Conservation (phyloP, 1,140 invertebrate species). For the Palaemon carinicauda region DNA sequence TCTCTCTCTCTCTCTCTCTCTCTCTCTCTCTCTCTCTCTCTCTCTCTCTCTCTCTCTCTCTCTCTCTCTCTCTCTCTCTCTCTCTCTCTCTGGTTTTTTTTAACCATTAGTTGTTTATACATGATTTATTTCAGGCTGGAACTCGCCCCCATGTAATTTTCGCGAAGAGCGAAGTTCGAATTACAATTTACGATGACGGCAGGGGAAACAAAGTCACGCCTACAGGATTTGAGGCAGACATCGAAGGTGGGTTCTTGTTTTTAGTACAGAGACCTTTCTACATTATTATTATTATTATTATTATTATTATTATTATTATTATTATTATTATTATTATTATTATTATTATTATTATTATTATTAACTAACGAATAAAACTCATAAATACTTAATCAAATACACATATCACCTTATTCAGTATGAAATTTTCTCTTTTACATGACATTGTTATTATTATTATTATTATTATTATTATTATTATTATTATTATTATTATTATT, state of each 20-base stretch:
- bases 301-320: too few species aligned
- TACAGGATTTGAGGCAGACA: slow-evolving; percentile 62
- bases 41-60: background rate
- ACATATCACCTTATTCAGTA: too few species aligned
- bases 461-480: too few species aligned
- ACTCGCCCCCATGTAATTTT: slow-evolving; percentile 62
- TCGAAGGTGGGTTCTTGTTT: slow-evolving; percentile 60
- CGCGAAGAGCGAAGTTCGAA: slow-evolving; percentile 61
- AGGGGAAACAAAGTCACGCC: slow-evolving; percentile 52
- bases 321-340: too few species aligned
- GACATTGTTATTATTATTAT: too few species aligned
- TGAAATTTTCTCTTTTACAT: too few species aligned
- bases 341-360: too few species aligned
- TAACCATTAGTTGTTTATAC: background rate
- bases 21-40: background rate
- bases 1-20: too few species aligned
- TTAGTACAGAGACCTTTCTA: background rate
- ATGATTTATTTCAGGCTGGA: slow-evolving; percentile 53
- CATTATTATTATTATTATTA: too few species aligned
- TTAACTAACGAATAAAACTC: too few species aligned
- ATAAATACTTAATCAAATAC: too few species aligned
- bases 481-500: too few species aligned
- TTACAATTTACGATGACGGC: slow-evolving; percentile 62
- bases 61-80: slow-evolving; percentile 15
- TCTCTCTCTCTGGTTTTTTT: background rate